Percentiles rank a stretch among this genome's conserved stretches.
Conservation (phyloP, 2,888 invertebrate genomes). For the Melinaea menophilus region DNA sequence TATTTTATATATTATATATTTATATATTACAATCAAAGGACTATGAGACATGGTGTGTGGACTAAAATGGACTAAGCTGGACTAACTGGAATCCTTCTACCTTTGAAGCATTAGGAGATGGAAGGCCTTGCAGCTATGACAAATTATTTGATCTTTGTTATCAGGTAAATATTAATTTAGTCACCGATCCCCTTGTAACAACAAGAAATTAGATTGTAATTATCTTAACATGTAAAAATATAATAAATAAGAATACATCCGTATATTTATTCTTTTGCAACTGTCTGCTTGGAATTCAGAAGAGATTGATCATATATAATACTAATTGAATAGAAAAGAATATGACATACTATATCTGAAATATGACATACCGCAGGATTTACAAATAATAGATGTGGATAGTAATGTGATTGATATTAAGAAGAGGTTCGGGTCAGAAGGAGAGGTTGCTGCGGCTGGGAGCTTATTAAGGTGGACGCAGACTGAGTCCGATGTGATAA, state of each 20-base stretch:
- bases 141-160: conserved; percentile 64
- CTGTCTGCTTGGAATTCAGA: not conserved
- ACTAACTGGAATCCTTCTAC: conserved; percentile 52
- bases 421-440: conserved; percentile 55
- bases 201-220: too few species aligned
- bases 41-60: conserved; percentile 67
- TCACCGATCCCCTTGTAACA: too few species aligned
- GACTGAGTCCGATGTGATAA: conserved; percentile 58
- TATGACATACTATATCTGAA: conserved; percentile 47
- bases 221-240: too few species aligned
- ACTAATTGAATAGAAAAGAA: conserved; percentile 34
- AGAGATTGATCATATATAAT: conserved; percentile 49
- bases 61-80: conserved; percentile 64
- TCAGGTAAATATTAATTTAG: conserved; percentile 46
- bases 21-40: conserved; percentile 52
- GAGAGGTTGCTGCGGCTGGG: conserved; percentile 60
- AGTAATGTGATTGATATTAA: conserved; percentile 66
- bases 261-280: too few species aligned
- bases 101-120: conserved; percentile 61
- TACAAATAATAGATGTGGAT: conserved; percentile 68
- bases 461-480: conserved; percentile 58
- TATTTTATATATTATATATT: not conserved
- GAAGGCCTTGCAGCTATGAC: conserved; percentile 63
- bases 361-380: conserved; percentile 68
- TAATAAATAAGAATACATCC: too few species aligned